Conservation (phyloP, 2,888 invertebrate species). For the Masnerella sp. region DNA sequence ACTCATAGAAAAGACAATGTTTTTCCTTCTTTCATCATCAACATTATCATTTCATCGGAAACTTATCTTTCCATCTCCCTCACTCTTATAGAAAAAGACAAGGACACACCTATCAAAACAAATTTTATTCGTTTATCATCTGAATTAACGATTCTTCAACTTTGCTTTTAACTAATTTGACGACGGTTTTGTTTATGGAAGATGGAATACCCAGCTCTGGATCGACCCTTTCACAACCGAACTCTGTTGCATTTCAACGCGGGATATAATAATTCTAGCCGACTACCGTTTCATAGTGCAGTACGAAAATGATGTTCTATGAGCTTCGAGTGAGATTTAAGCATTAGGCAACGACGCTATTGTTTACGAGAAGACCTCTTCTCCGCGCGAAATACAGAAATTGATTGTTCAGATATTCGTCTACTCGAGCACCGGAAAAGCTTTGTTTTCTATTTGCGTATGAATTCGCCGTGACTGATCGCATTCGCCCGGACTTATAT, state of each 20-base stretch:
- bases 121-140: no score
- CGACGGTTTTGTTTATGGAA: no score
- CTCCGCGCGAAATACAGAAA: slow-evolving; percentile 41
- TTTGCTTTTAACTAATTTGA: no score
- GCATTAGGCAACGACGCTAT: slow-evolving; percentile 49
- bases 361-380: slow-evolving; percentile 46
- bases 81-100: no score
- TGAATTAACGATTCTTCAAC: no score
- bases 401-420: slow-evolving; percentile 54
- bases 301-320: slow-evolving; percentile 51
- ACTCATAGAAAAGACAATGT: no score
- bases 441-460: slow-evolving; percentile 47
- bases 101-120: no score
- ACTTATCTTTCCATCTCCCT: no score
- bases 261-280: slow-evolving; percentile 34
- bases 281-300: slow-evolving; percentile 18
- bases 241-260: slow-evolving; percentile 29
- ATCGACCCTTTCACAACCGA: slow-evolving; percentile 41
- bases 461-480: slow-evolving; percentile 38
- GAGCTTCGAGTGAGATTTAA: slow-evolving; percentile 50
- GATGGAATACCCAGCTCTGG: slow-evolving; percentile 17
- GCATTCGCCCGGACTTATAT: slow-evolving; percentile 13
- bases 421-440: slow-evolving; percentile 40
- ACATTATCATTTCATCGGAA: no score
- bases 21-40: no score